phyloP scores from a whole-genome alignment of 1,140 invertebrate genomes.

The Cardiocondyla obscurior region DNA sequence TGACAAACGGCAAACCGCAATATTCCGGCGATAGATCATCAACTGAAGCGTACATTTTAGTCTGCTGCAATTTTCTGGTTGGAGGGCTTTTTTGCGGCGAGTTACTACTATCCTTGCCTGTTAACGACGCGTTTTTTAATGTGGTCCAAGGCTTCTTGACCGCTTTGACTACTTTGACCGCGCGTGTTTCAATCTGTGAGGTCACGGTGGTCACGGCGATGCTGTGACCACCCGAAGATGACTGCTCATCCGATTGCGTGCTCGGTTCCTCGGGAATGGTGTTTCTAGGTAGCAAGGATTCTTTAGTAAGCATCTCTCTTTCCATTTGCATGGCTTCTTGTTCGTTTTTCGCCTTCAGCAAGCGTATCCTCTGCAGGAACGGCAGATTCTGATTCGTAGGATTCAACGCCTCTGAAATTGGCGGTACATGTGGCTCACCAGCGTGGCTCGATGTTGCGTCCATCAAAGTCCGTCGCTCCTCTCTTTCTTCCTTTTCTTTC shows the following conservation, averaged over 20 bases:
- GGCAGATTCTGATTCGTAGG: slow-evolving; percentile 84
- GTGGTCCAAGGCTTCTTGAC: slow-evolving; percentile 80
- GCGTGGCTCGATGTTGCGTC: slow-evolving; percentile 81
- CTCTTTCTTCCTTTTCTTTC: slow-evolving; percentile 92
- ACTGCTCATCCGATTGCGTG: slow-evolving; percentile 52
- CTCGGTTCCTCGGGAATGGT: slow-evolving; percentile 60
- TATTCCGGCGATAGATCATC: slow-evolving; percentile 95
- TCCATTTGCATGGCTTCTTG: slow-evolving; percentile 82
- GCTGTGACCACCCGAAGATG: not conserved
- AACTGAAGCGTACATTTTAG: slow-evolving; percentile 90
- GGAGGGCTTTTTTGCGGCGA: slow-evolving; percentile 72
- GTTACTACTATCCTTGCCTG: slow-evolving; percentile 64
- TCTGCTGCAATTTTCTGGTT: slow-evolving; percentile 77
- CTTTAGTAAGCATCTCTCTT: slow-evolving; percentile 75
- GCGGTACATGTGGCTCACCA: slow-evolving; percentile 69
- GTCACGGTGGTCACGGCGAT: not conserved
- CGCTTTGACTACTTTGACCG: slow-evolving; percentile 60
- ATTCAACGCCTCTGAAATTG: slow-evolving; percentile 53
- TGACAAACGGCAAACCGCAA: slow-evolving; percentile 93
- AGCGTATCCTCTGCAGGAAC: slow-evolving; percentile 90
- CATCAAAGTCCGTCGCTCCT: slow-evolving; percentile 85
- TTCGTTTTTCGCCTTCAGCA: slow-evolving; percentile 92
- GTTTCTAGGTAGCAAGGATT: slow-evolving; percentile 74
- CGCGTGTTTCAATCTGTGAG: slow-evolving; percentile 51
- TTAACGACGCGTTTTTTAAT: slow-evolving; percentile 81